Conservation (phyloP, 2,888 invertebrate genomes). For the Drosophila affinis region DNA sequence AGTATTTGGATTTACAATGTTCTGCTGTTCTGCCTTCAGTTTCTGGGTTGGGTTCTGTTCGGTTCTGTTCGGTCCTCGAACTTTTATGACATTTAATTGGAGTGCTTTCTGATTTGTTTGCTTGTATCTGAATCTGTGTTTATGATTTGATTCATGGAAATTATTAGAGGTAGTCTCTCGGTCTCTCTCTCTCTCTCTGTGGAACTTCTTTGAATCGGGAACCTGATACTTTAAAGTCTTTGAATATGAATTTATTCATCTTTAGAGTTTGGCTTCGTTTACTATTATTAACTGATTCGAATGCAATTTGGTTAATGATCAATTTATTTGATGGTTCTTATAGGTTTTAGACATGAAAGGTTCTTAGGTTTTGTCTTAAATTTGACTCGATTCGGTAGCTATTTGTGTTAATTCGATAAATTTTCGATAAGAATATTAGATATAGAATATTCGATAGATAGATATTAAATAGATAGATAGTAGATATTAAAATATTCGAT, state of each 20-base stretch:
- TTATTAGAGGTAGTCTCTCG: slow-evolving; percentile 30
- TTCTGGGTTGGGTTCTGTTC: slow-evolving; percentile 8
- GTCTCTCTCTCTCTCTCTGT: neutral
- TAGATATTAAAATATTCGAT: too few relatives aligned
- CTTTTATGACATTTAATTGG: slow-evolving; percentile 76
- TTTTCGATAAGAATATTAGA: too few relatives aligned
- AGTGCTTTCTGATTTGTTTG: slow-evolving; percentile 57
- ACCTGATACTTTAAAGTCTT: slow-evolving; percentile 2
- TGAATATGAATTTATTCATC: slow-evolving; percentile 12
- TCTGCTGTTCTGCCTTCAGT: slow-evolving; percentile 4
- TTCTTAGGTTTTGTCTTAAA: neutral
- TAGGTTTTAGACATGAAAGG: neutral
- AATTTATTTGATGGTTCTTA: neutral
- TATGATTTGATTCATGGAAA: slow-evolving; percentile 76
- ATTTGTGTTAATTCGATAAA: too few relatives aligned
- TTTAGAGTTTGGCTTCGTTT: neutral
- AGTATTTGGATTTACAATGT: slow-evolving; percentile 68
- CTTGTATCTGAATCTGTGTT: slow-evolving; percentile 57
- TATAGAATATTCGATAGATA: too few relatives aligned
- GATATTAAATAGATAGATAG: too few relatives aligned
- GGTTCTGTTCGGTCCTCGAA: slow-evolving; percentile 25
- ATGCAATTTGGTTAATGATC: neutral
- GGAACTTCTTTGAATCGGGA: slow-evolving; percentile 21
- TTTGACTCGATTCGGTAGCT: neutral
- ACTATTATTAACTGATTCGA: neutral